Percentiles rank a stretch among this genome's conserved stretches.
Conservation (phyloP, 2,888 invertebrate species). For the Thalpophila matura region DNA sequence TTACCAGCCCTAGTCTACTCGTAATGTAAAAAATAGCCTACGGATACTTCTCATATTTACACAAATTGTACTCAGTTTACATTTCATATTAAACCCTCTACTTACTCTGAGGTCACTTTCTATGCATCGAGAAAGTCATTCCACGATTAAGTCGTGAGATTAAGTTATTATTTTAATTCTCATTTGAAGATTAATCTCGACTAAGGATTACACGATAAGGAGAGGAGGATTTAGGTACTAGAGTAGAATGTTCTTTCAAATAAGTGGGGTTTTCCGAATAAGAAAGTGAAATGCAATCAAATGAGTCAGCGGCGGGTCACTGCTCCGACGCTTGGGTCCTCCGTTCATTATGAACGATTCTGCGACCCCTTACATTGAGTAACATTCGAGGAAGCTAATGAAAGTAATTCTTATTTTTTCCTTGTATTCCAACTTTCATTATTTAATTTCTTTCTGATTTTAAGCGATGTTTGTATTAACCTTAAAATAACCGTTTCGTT, state of each 20-base stretch:
- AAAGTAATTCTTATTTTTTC: slow-evolving; percentile 68
- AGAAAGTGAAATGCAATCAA: slow-evolving; percentile 81
- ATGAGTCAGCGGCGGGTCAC: slow-evolving; percentile 71
- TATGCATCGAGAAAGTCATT: slow-evolving; percentile 63
- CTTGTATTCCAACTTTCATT: slow-evolving; percentile 59
- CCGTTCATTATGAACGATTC: slow-evolving; percentile 49
- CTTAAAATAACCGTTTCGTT: slow-evolving; percentile 14
- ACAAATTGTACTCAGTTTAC: slow-evolving; percentile 55
- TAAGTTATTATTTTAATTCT: slow-evolving; percentile 51
- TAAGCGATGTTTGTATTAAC: slow-evolving; percentile 5
- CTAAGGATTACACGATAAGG: no score
- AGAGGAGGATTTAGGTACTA: slow-evolving; percentile 37
- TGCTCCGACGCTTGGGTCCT: slow-evolving; percentile 64
- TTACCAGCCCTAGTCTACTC: neutral
- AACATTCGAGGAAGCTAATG: slow-evolving; percentile 69
- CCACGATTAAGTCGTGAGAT: slow-evolving; percentile 58
- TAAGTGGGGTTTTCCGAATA: slow-evolving; percentile 68
- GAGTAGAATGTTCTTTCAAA: slow-evolving; percentile 47
- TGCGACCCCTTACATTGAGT: slow-evolving; percentile 57
- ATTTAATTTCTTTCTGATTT: slow-evolving; percentile 23
- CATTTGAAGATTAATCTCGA: slow-evolving; percentile 31
- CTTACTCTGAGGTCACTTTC: slow-evolving; percentile 66
- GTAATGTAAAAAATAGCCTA: slow-evolving; percentile 13
- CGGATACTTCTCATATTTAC: slow-evolving; percentile 43
- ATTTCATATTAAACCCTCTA: slow-evolving; percentile 66